Evolutionary conservation across 2,797 vertebrate genomes (phyloP).

Genomic region (Acipenser oxyrinchus): DNA sequence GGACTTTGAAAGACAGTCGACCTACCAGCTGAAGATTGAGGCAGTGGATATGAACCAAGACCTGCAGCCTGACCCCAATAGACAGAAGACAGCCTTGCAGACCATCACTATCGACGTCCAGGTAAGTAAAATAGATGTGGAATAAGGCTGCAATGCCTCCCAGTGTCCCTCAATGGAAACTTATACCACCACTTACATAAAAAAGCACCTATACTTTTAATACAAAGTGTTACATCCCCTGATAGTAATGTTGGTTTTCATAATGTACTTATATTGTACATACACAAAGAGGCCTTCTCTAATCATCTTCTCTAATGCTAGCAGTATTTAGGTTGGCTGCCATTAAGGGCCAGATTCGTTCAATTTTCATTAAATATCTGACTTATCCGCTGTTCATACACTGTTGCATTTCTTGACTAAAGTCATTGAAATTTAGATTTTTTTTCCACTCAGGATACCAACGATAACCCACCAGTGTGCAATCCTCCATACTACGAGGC

Average conservation of each 20-base stretch:
- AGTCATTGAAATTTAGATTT: not conserved
- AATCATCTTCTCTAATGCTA: too few species aligned
- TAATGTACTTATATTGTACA: too few species aligned
- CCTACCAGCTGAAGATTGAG: constrained; percentile 36
- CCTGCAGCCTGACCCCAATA: constrained; percentile 7
- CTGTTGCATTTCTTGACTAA: not conserved
- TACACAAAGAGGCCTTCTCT: too few species aligned
- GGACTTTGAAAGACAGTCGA: constrained; percentile 38
- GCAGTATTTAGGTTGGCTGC: too few species aligned
- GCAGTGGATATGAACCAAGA: constrained; percentile 50
- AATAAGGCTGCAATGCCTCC: too few species aligned
- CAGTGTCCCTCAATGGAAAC: too few species aligned
- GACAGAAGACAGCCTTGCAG: constrained; percentile 32
- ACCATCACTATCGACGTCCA: constrained; percentile 43
- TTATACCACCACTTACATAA: too few species aligned
- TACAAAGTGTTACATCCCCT: too few species aligned
- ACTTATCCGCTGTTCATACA: too few species aligned
- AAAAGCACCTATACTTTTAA: too few species aligned
- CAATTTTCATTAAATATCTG: not conserved
- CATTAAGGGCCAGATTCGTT: not conserved
- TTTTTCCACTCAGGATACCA: constrained; percentile 38
- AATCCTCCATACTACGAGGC: constrained; percentile 33
- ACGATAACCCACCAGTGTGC: constrained; percentile 42
- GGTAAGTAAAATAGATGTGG: constrained; percentile 32
- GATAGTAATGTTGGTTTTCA: too few species aligned